A percentile compares a stretch with the other conserved stretches of the same genome.
phyloP scores from a whole-genome alignment of 1,140 invertebrate species.

The Drosophila equinoxialis region DNA sequence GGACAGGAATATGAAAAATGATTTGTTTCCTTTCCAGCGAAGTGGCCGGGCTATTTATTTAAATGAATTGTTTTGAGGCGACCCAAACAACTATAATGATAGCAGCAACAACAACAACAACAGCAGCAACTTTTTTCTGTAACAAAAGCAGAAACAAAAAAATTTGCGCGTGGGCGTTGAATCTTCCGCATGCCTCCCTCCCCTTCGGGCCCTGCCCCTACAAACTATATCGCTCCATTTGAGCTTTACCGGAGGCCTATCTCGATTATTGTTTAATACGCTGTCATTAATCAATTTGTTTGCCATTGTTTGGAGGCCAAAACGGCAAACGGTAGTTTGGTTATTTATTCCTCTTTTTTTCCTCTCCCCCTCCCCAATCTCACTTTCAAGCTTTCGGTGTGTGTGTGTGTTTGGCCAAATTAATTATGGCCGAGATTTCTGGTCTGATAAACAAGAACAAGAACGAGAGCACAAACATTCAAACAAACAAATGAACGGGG shows the following conservation, averaged over 20 bases:
- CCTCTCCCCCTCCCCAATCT: background rate
- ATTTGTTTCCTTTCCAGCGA: slow-evolving; percentile 68
- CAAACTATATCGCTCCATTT: slow-evolving; percentile 14
- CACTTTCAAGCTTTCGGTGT: slow-evolving; percentile 28
- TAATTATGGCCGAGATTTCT: slow-evolving; percentile 69
- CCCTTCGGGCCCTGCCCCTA: slow-evolving; percentile 7
- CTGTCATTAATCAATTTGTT: slow-evolving; percentile 81
- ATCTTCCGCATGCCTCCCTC: slow-evolving; percentile 29
- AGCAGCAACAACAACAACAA: slow-evolving; percentile 43
- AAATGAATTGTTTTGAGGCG: slow-evolving; percentile 75
- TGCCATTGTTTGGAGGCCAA: slow-evolving; percentile 69
- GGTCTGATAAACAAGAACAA: slow-evolving; percentile 58
- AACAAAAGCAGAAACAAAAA: slow-evolving; percentile 40
- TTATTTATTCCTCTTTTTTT: slow-evolving; percentile 28
- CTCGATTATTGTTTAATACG: slow-evolving; percentile 81
- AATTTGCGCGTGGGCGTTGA: slow-evolving; percentile 65
- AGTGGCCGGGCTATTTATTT: slow-evolving; percentile 74
- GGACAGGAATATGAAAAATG: slow-evolving; percentile 72
- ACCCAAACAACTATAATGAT: slow-evolving; percentile 25
- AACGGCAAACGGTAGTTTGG: slow-evolving; percentile 42
- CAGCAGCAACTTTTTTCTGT: slow-evolving; percentile 28
- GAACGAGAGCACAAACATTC: slow-evolving; percentile 16
- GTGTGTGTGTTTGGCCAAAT: slow-evolving; percentile 63
- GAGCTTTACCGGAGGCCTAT: slow-evolving; percentile 62
- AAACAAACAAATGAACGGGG: slow-evolving; percentile 8